Conservation (phyloP, 2,888 invertebrate species). For the Opisthograptis luteolata region DNA sequence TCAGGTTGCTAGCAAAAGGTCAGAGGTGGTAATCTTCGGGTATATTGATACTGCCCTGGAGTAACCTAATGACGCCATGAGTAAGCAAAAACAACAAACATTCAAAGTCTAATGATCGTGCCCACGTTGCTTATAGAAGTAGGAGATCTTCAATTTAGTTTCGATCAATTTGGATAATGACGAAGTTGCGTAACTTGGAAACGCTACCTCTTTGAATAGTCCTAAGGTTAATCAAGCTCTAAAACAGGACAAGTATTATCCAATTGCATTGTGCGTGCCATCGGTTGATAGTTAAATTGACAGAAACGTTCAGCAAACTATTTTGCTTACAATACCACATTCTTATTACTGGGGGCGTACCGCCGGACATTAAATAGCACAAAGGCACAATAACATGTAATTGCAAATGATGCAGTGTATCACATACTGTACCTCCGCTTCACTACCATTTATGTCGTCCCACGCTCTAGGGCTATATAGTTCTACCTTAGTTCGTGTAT, state of each 20-base stretch:
- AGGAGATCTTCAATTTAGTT: slow-evolving; percentile 13
- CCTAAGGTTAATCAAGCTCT: slow-evolving; percentile 34
- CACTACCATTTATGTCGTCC: slow-evolving; percentile 75
- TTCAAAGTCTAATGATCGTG: slow-evolving; percentile 24
- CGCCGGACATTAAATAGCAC: slow-evolving; percentile 73
- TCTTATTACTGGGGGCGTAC: slow-evolving; percentile 57
- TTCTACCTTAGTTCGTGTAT: slow-evolving; percentile 45
- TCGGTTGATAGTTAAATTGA: slow-evolving; percentile 62
- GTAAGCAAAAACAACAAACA: slow-evolving; percentile 37
- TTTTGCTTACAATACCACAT: slow-evolving; percentile 80
- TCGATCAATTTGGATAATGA: slow-evolving; percentile 1
- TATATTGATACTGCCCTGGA: slow-evolving; percentile 44
- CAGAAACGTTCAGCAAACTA: slow-evolving; percentile 69
- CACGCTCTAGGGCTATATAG: slow-evolving; percentile 52
- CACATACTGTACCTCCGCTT: slow-evolving; percentile 65
- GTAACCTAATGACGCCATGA: slow-evolving; percentile 40
- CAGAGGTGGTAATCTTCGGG: slow-evolving; percentile 38
- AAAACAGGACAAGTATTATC: slow-evolving; percentile 43
- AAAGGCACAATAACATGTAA: slow-evolving; percentile 83
- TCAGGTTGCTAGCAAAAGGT: slow-evolving; percentile 47
- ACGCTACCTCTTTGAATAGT: neutral
- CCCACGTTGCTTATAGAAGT: slow-evolving; percentile 5
- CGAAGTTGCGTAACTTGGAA: neutral
- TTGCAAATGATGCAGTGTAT: slow-evolving; percentile 83
- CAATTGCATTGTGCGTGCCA: slow-evolving; percentile 46